Conservation (phyloP, 2,113 vertebrate species). For the Rallus limicola region DNA sequence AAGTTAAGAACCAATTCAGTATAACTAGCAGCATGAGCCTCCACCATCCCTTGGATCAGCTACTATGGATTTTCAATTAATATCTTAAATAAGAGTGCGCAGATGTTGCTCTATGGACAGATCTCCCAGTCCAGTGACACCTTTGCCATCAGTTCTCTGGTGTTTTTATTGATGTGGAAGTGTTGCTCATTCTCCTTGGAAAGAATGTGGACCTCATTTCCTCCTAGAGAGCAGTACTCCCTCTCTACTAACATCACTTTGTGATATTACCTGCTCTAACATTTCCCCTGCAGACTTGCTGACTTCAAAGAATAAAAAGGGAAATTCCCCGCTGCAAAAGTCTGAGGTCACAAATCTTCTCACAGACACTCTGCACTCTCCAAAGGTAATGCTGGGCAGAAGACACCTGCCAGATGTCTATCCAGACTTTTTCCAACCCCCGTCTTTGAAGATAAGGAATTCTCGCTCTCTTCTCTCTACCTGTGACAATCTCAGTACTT, state of each 20-base stretch:
- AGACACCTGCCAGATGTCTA: not conserved
- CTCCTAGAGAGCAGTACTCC: not conserved
- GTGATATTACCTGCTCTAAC: not conserved
- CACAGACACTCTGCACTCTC: not conserved
- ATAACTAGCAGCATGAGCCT: not conserved
- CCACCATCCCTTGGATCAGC: slow-evolving; percentile 45
- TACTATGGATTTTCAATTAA: slow-evolving; percentile 77
- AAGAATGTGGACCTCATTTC: slow-evolving; percentile 36
- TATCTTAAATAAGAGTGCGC: slow-evolving; percentile 67
- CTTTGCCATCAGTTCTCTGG: slow-evolving; percentile 62
- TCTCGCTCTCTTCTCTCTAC: not conserved
- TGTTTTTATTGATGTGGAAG: slow-evolving; percentile 62
- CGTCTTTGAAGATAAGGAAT: not conserved
- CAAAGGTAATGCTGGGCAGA: not conserved
- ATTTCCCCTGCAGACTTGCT: not conserved
- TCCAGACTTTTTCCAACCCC: not conserved
- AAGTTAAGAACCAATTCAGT: not conserved
- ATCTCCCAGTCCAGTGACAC: slow-evolving; percentile 65
- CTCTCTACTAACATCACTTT: not conserved
- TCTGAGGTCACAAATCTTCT: not conserved
- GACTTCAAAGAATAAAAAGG: not conserved
- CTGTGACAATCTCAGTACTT: not conserved
- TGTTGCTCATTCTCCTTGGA: slow-evolving; percentile 57
- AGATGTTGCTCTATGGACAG: slow-evolving; percentile 33
- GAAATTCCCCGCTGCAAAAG: not conserved